Conservation (phyloP, 1,140 invertebrate species). For the Gryon sp. region DNA sequence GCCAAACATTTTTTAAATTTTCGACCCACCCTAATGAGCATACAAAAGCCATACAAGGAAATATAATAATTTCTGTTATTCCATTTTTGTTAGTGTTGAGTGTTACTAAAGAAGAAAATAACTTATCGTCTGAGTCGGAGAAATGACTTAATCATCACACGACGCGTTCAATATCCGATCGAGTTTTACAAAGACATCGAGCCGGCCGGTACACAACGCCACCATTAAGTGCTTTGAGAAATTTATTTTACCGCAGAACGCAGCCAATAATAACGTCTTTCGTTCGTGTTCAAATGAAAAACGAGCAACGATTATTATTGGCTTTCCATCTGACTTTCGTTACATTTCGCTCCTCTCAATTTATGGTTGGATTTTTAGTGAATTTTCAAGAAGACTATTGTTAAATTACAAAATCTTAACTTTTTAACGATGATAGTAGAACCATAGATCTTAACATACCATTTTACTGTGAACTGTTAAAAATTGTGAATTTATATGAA, state of each 20-base stretch:
- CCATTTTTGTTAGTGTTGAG: too few relatives aligned
- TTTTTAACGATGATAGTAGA: background rate
- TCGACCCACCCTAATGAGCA: too few relatives aligned
- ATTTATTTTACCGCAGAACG: constrained; percentile 65
- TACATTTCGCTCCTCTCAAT: constrained; percentile 46
- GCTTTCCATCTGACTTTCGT: constrained; percentile 72
- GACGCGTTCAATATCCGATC: constrained; percentile 52
- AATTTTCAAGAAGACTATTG: constrained; percentile 33
- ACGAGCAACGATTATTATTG: constrained; percentile 69
- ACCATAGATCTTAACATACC: too few relatives aligned
- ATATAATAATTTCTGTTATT: too few relatives aligned
- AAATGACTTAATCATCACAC: constrained; percentile 60
- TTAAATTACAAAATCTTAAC: constrained; percentile 1
- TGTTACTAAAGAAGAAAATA: constrained; percentile 53
- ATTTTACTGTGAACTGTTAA: too few relatives aligned
- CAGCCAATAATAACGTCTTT: constrained; percentile 28
- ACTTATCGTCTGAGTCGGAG: constrained; percentile 36
- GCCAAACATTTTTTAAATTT: too few relatives aligned
- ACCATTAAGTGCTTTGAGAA: constrained; percentile 30
- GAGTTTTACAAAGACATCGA: constrained; percentile 56
- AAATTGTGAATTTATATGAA: too few relatives aligned
- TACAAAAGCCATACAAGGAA: too few relatives aligned
- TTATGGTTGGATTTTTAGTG: constrained; percentile 26
- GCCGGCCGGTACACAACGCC: constrained; percentile 26
- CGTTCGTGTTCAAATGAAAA: constrained; percentile 20